These are phyloP conservation scores for Ichneumoninae sp. DNA, from an alignment of 2,888 invertebrate genomes.

Conservation along the genomic window DNA sequence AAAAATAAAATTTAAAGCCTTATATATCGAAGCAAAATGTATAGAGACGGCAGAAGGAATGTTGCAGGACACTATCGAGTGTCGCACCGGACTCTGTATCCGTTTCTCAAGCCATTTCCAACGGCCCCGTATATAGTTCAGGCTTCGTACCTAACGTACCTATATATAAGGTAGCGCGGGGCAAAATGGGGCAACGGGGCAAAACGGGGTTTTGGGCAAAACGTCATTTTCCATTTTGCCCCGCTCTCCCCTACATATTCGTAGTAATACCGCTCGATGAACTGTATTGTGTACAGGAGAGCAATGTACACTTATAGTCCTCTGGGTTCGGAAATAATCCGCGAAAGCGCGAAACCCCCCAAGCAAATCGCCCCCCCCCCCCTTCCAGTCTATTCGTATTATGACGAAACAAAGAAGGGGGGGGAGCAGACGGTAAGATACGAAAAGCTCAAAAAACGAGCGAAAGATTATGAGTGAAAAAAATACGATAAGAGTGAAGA, in stretches of 20 bases:
- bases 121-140: background rate
- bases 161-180: too few relatives aligned
- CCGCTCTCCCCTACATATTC: too few relatives aligned
- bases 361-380: constrained; percentile 27
- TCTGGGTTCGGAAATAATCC: constrained; percentile 12
- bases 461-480: background rate
- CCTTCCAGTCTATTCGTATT: constrained; percentile 4
- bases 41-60: too few relatives aligned
- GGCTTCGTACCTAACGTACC: background rate
- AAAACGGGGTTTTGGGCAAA: too few relatives aligned
- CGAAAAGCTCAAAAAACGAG: background rate
- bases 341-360: constrained; percentile 25
- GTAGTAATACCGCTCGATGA: background rate
- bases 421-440: background rate
- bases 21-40: too few relatives aligned
- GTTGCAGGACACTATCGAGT: too few relatives aligned
- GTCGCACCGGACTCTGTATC: too few relatives aligned
- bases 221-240: too few relatives aligned
- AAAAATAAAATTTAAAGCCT: too few relatives aligned
- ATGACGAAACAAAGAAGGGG: background rate
- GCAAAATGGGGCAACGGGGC: too few relatives aligned
- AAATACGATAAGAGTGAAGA: constrained; percentile 6
- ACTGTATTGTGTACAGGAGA: background rate
- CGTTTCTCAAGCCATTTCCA: constrained; percentile 7
- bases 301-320: constrained; percentile 24